Evolutionary conservation across 92 coral and sea anemone species (phyloP).

Genomic region (Porites evermanni): DNA sequence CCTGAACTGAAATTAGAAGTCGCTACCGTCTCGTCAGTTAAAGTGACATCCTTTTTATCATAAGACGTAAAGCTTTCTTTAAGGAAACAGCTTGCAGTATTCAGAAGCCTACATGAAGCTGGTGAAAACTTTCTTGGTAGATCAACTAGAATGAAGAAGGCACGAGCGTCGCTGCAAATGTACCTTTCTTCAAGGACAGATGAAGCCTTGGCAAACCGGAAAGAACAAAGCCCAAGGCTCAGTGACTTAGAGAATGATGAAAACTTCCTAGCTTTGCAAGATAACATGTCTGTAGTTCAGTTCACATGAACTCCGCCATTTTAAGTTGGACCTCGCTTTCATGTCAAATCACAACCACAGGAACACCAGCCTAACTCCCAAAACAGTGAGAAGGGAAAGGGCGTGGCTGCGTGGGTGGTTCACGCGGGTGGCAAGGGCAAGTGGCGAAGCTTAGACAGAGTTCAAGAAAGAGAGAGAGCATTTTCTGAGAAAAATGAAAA

Average conservation of each 20-base stretch:
- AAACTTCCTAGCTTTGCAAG: neutral
- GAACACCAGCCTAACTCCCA: no score
- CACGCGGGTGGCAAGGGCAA: no score
- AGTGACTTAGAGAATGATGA: constrained; percentile 1
- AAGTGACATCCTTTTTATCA: neutral
- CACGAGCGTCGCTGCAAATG: neutral
- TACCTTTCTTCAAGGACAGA: neutral
- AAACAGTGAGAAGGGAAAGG: no score
- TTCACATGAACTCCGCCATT: no score
- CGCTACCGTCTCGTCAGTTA: neutral
- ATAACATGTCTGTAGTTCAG: no score
- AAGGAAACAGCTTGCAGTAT: neutral
- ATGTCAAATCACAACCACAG: no score
- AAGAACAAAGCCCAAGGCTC: neutral
- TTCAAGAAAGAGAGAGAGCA: no score
- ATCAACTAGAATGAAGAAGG: neutral
- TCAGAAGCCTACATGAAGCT: neutral
- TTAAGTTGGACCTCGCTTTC: no score
- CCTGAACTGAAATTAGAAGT: neutral
- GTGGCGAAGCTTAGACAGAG: no score
- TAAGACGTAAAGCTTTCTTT: neutral
- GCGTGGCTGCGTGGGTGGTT: no score
- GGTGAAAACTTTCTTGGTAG: neutral
- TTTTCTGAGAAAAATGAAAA: no score
- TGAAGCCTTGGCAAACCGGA: neutral